Evolutionary conservation across 2,797 vertebrate species (phyloP), one percentile per base, ranked within the genome.

Genomic region (Cetoscarus ocellatus): DNA sequence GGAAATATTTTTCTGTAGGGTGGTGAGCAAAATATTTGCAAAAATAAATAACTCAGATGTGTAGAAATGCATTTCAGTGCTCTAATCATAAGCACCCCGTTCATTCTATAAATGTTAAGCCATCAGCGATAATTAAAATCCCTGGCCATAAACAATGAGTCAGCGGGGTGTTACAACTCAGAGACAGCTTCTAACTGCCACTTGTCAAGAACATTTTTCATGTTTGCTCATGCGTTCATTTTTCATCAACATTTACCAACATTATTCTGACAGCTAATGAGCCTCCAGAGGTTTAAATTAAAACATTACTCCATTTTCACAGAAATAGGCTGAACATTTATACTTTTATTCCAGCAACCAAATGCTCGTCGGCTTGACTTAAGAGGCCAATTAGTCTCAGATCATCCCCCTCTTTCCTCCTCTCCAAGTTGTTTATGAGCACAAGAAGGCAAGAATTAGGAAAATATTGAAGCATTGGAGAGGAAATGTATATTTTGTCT

Each of bases 351-450:
- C 13, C 36, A 42, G 48, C 70, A 77, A 53, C 58, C 52, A 61
- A 78, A 84, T 84, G 65, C 62, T 81, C 63, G 55, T 78, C 70
- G 36, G 54, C 82, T 82, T 84, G 71, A 84, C 77, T 88, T 85
- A 66, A 75, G 74, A 88, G 79, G 61, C 85, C 84, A 87, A 86
- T 91, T 92, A 90, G 84, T 84, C 73, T 86, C 75, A 82, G 84
- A 86, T 86, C 80, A 80, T 73, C 68, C 60, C 70, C 60, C 70
- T n/a, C n/a, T 48, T 55, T 69, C 8, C 75, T 77, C 67, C 56
- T 53, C 62, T 72, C 65, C 19, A 56, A 82, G 67, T 71, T 69
- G 73, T 88, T 80, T 71, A 52, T 3, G 44, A 76, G 75, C 75
- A n/a, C 66, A 59, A 58, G 62, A 77, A 61, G 61, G 58, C 77